These are phyloP conservation scores for Musca vetustissima DNA, from an alignment of 1,140 invertebrate genomes.

Conservation along the genomic window DNA sequence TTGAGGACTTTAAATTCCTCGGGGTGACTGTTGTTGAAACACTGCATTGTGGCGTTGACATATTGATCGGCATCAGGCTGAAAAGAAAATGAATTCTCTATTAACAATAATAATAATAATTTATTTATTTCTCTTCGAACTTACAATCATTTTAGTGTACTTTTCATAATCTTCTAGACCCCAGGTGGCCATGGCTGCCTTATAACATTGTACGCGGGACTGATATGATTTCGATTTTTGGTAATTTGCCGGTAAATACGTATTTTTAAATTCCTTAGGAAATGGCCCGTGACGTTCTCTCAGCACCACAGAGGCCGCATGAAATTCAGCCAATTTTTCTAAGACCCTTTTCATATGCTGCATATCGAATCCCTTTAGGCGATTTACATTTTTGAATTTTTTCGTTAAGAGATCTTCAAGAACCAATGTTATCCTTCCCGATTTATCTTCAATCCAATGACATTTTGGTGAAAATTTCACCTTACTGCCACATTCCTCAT, in stretches of 20 bases:
- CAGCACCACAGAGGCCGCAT: constrained; percentile 58
- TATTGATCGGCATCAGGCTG: constrained; percentile 47
- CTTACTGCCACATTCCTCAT: constrained; percentile 42
- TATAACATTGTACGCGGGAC: constrained; percentile 45
- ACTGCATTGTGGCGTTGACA: constrained; percentile 39
- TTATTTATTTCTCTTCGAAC: constrained; percentile 38
- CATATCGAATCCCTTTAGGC: constrained; percentile 60
- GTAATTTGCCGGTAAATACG: constrained; percentile 43
- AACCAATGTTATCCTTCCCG: constrained; percentile 53
- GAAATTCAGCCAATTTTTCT: constrained; percentile 61
- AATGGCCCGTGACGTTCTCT: constrained; percentile 39
- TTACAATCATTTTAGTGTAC: constrained; percentile 42
- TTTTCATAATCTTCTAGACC: constrained; percentile 43
- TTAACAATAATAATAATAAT: neutral
- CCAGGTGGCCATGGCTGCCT: constrained; percentile 45
- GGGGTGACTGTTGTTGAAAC: constrained; percentile 43
- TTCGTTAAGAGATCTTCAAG: constrained; percentile 61
- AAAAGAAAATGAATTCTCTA: neutral
- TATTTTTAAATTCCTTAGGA: constrained; percentile 47
- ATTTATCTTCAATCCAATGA: constrained; percentile 40
- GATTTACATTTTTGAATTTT: constrained; percentile 62
- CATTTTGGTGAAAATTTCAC: constrained; percentile 47
- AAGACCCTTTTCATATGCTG: constrained; percentile 60
- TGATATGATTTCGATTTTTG: constrained; percentile 49
- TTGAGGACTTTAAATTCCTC: constrained; percentile 64